These are phyloP conservation scores for Tetragonisca angustula DNA, from an alignment of 2,888 invertebrate species.

Conservation along the genomic window DNA sequence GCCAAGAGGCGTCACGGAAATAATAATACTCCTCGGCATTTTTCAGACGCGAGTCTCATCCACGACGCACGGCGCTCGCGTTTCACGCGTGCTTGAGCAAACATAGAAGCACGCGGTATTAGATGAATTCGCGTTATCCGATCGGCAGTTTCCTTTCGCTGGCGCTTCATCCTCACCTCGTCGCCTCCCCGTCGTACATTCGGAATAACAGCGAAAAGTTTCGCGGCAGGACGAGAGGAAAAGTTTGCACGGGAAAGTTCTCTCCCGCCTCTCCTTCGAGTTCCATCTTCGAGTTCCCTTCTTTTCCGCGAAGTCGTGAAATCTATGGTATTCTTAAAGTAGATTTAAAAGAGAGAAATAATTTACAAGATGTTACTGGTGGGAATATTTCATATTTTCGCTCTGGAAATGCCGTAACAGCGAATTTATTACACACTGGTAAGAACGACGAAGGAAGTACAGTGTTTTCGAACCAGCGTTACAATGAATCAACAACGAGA, in stretches of 20 bases:
- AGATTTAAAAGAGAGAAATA: background rate
- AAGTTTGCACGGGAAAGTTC: slow-evolving; percentile 38
- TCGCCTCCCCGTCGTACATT: background rate
- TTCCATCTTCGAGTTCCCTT: slow-evolving; percentile 7
- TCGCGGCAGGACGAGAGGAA: background rate
- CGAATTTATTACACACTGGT: background rate
- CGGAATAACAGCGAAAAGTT: slow-evolving; percentile 26
- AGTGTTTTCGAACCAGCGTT: background rate
- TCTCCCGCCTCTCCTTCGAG: background rate
- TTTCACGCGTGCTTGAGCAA: slow-evolving; percentile 47
- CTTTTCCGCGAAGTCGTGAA: background rate
- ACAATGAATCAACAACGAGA: background rate
- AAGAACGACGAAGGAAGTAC: background rate
- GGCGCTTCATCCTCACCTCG: background rate
- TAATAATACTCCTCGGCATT: slow-evolving; percentile 27
- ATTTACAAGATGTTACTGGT: background rate
- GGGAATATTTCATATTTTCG: background rate
- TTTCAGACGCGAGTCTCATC: slow-evolving; percentile 20
- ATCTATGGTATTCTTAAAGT: background rate
- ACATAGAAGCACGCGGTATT: slow-evolving; percentile 38
- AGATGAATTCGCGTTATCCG: slow-evolving; percentile 50
- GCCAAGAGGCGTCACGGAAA: slow-evolving; percentile 3
- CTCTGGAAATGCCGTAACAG: background rate
- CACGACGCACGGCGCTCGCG: slow-evolving; percentile 17
- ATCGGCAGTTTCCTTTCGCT: slow-evolving; percentile 27